phyloP scores from a whole-genome alignment of 2,113 vertebrate genomes.

The Typhlomys cinereus region DNA sequence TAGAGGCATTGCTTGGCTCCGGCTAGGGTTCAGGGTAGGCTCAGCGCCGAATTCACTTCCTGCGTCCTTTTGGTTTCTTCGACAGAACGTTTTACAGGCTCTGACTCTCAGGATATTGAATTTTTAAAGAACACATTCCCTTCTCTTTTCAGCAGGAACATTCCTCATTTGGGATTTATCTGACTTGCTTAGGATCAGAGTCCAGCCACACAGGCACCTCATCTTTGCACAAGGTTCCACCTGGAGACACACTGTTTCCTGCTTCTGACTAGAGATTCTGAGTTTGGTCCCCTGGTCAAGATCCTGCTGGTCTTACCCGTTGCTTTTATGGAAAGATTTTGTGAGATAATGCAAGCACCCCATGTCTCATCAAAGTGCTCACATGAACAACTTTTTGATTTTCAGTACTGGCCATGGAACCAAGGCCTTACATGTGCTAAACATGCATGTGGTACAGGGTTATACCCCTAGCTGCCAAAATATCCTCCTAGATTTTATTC shows the following conservation, averaged over 20 bases:
- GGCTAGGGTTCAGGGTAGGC: too few species aligned
- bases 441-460: neutral
- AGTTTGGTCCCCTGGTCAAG: neutral
- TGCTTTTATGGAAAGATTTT: neutral
- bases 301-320: neutral
- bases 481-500: neutral
- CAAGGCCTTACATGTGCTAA: neutral
- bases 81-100: neutral
- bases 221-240: neutral
- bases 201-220: too few species aligned
- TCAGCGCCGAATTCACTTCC: neutral
- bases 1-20: neutral
- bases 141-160: neutral
- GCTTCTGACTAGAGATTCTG: neutral
- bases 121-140: neutral
- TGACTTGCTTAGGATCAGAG: neutral
- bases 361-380: neutral
- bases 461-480: neutral
- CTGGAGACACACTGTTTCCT: neutral
- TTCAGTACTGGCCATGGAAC: too few species aligned
- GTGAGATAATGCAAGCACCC: neutral
- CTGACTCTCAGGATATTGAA: neutral
- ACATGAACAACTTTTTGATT: neutral
- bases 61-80: neutral
- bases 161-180: neutral